A percentile compares a stretch with the other conserved stretches of the same genome.
Conservation (phyloP, 2,888 invertebrate genomes). For the Metopia argyrocephala region DNA sequence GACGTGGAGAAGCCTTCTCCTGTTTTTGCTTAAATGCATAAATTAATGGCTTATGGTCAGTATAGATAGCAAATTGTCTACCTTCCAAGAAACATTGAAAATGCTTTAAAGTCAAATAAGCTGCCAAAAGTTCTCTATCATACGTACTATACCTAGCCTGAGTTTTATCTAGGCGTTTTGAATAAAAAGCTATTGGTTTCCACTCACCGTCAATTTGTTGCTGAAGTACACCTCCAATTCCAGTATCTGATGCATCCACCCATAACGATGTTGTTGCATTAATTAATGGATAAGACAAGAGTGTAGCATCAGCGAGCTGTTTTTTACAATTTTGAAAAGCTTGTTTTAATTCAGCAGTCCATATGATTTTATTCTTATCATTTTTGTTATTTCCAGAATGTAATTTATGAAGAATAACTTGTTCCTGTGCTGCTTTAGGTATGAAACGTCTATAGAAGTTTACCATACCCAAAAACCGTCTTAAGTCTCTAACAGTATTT, state of each 20-base stretch:
- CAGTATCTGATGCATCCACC: conserved; percentile 14
- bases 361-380: conserved; percentile 3
- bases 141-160: conserved; percentile 14
- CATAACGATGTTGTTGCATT: background rate
- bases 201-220: conserved; percentile 2
- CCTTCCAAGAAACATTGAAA: conserved; percentile 28
- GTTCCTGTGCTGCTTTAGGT: conserved; percentile 9
- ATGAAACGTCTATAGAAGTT: conserved; percentile 28
- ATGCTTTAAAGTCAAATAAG: background rate
- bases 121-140: background rate
- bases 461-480: conserved; percentile 24
- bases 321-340: conserved; percentile 14
- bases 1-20: no score
- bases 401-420: conserved; percentile 10
- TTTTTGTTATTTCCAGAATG: conserved; percentile 2
- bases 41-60: conserved; percentile 43
- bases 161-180: background rate
- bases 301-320: background rate
- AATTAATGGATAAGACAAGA: background rate
- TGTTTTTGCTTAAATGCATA: conserved; percentile 42
- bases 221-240: conserved; percentile 9
- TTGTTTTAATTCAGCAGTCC: background rate
- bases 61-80: conserved; percentile 27
- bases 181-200: conserved; percentile 23
- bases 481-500: conserved; percentile 4